phyloP scores from a whole-genome alignment of 2,888 invertebrate genomes.

The Trisateles emortualis region DNA sequence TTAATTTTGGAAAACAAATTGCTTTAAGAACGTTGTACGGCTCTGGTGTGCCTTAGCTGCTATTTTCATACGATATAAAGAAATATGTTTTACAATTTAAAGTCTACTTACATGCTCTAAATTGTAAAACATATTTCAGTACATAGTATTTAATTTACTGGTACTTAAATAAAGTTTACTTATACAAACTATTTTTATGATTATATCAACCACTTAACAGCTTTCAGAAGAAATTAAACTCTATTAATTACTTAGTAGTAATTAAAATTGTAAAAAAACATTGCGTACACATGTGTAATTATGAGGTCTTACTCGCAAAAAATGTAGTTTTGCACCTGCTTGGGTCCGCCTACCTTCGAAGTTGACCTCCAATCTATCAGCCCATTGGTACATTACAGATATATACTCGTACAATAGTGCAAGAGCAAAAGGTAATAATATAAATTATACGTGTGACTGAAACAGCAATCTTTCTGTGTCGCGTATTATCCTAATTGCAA shows the following conservation, averaged over 20 bases:
- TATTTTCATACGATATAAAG: too few species aligned
- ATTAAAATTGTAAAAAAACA: conserved; percentile 25
- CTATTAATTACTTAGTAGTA: conserved; percentile 18
- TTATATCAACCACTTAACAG: background rate
- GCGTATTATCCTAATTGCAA: too few species aligned
- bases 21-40: too few species aligned
- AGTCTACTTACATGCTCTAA: too few species aligned
- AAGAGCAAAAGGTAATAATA: background rate
- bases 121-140: too few species aligned
- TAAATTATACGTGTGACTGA: background rate
- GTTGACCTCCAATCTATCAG: conserved; percentile 31
- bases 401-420: conserved; percentile 3
- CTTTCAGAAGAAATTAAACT: background rate
- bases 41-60: too few species aligned
- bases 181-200: too few species aligned
- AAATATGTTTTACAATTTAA: too few species aligned
- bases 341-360: conserved; percentile 41
- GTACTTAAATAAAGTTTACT: too few species aligned
- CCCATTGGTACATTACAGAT: conserved; percentile 38
- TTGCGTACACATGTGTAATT: conserved; percentile 19
- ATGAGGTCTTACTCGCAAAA: conserved; percentile 21
- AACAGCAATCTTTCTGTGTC: too few species aligned
- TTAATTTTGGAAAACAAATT: too few species aligned
- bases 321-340: conserved; percentile 31
- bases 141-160: too few species aligned